These are phyloP conservation scores for Pipistrellus pygmaeus DNA, from an alignment of 2,797 vertebrate species.

Conservation along the genomic window DNA sequence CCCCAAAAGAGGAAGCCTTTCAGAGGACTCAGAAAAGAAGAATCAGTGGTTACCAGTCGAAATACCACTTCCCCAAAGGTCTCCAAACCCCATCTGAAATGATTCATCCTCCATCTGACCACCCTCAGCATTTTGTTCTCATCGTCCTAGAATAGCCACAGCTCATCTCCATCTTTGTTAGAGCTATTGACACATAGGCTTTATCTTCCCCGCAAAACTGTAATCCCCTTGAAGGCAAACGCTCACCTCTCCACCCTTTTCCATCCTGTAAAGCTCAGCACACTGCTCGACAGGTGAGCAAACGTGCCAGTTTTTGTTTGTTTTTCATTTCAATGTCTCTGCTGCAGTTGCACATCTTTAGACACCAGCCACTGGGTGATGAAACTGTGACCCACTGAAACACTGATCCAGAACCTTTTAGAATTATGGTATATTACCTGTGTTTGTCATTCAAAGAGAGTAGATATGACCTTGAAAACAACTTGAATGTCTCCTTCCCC, in stretches of 20 bases:
- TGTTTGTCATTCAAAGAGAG: not conserved
- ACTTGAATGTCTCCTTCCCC: not conserved
- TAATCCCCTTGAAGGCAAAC: not conserved
- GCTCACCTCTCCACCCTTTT: not conserved
- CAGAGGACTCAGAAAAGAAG: constrained; percentile 10
- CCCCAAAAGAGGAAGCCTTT: not conserved
- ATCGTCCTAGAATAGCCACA: not conserved
- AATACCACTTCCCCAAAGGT: not conserved
- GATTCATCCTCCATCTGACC: not conserved
- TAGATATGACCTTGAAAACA: constrained; percentile 47
- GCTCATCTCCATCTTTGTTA: not conserved
- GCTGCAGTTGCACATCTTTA: constrained; percentile 62
- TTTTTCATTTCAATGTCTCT: constrained; percentile 67
- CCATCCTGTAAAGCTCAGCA: not conserved
- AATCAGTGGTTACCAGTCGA: not conserved
- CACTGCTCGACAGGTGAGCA: not conserved
- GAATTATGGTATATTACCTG: constrained; percentile 34
- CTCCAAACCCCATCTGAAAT: not conserved
- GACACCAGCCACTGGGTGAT: constrained; percentile 64
- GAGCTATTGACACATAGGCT: not conserved
- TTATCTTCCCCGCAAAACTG: not conserved
- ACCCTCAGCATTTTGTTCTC: not conserved
- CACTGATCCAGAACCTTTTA: constrained; percentile 64
- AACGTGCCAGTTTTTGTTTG: not conserved
- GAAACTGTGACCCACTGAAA: constrained; percentile 66